Conservation (phyloP, 2,888 invertebrate species). For the Zonitis immaculata region DNA sequence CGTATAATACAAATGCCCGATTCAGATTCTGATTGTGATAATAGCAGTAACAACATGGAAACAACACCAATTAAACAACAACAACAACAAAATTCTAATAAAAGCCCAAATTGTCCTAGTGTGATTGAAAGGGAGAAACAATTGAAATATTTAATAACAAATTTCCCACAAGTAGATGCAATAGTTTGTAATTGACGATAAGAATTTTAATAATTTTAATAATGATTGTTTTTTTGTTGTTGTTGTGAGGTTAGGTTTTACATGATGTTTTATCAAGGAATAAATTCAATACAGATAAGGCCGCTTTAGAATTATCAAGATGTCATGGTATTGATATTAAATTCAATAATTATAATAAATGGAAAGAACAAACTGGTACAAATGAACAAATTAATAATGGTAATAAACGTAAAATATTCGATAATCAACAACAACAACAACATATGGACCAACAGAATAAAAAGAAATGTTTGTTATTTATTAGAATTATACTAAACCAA, state of each 20-base stretch:
- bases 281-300: constrained; percentile 55
- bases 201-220: constrained; percentile 27
- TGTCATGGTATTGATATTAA: constrained; percentile 28
- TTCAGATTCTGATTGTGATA: constrained; percentile 54
- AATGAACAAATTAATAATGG: constrained; percentile 13
- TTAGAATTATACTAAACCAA: too few species aligned
- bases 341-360: constrained; percentile 32
- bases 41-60: background rate
- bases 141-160: constrained; percentile 59
- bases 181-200: too few species aligned
- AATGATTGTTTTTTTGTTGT: background rate
- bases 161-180: constrained; percentile 59
- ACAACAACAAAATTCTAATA: background rate
- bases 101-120: constrained; percentile 31
- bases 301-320: constrained; percentile 52
- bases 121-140: constrained; percentile 54
- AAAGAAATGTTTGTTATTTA: constrained; percentile 31
- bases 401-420: constrained; percentile 8
- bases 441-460: constrained; percentile 18
- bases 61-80: constrained; percentile 11
- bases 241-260: constrained; percentile 48
- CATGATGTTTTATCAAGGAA: constrained; percentile 55
- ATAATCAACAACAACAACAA: constrained; percentile 18
- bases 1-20: constrained; percentile 34
- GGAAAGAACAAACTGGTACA: constrained; percentile 39